Base-by-base conservation (phyloP, 2,888 invertebrate genomes). In the Ischnus inquisitorius region DNA sequence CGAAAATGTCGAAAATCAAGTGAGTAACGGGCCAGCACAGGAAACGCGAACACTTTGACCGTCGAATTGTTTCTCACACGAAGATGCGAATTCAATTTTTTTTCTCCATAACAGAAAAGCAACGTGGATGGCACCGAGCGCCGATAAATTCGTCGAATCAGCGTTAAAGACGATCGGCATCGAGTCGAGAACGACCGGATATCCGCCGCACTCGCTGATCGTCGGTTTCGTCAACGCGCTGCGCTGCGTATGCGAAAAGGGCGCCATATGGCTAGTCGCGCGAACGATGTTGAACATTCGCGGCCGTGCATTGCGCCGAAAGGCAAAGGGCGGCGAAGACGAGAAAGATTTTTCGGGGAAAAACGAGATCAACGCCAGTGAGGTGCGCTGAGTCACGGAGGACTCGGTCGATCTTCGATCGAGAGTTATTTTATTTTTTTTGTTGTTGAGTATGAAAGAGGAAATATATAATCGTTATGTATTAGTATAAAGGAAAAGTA, bases 1-100 rank as follows among this genome's bases (percentile, higher is more conserved):
- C 98, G 0, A 98, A 98, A 91, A 97, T 98, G 97, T 96, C 97
- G 10, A 97, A 97, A 89, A 97, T 98, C 81, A 93, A 91, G 93
- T 93, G 83, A 88, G 91, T 87, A 19, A 25, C 19, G 14, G 12
- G 10, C 0, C 34, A 41, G 12, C 1, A 67, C 43, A 67, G 6
- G 2, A 8, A 12, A 34, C 14, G 28, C 3, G n/a, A 28, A n/a
- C 2, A 25, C 19, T 54, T 19, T 46, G 1, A 65, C 46, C 12
- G 19, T 22, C 14, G 57, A 57, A 60, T 51, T 22, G 39, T n/a
- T 14, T 14, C 4, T 54, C 19, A 34, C 12, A 41, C n/a, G 19
- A 41, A 16, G 41, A 8, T 28, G 14, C 14, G 0, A 68, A 48
- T 28, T 71, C 2, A 6, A 46, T 57, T 34, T 51, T n/a, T 57